phyloP scores from a whole-genome alignment of 2,113 vertebrate genomes.

The Gobio gobio region DNA sequence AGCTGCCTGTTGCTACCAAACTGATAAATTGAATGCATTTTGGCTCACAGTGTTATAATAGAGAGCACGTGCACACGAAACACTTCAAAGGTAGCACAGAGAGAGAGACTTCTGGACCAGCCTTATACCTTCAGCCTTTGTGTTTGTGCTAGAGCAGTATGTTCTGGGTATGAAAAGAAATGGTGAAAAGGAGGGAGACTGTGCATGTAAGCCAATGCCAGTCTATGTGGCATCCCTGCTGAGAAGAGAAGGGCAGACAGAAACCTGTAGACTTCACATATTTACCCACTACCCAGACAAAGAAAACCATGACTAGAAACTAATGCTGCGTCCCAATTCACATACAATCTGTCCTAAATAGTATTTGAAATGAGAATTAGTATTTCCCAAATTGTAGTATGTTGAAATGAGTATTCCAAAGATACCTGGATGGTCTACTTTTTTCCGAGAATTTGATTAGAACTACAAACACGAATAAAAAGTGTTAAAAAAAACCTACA shows the following conservation, averaged over 20 bases:
- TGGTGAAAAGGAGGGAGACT: neutral
- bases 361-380: too few relatives aligned
- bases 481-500: too few relatives aligned
- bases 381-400: too few relatives aligned
- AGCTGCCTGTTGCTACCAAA: neutral
- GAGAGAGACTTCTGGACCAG: constrained; percentile 38
- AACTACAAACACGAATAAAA: too few relatives aligned
- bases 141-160: constrained; percentile 2
- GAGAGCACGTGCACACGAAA: neutral
- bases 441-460: too few relatives aligned
- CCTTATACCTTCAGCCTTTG: constrained; percentile 6
- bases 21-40: constrained; percentile 12
- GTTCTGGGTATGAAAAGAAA: constrained; percentile 13
- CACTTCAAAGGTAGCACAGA: neutral
- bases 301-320: too few relatives aligned
- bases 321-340: too few relatives aligned
- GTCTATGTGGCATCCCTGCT: constrained; percentile 18
- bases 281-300: neutral
- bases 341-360: too few relatives aligned
- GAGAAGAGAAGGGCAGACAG: constrained; percentile 44
- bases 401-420: too few relatives aligned
- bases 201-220: neutral
- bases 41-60: constrained; percentile 13
- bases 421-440: too few relatives aligned
- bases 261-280: constrained; percentile 22